These are phyloP conservation scores for Lamellibrachia columna DNA, from an alignment of 2,888 invertebrate genomes.

Conservation along the genomic window DNA sequence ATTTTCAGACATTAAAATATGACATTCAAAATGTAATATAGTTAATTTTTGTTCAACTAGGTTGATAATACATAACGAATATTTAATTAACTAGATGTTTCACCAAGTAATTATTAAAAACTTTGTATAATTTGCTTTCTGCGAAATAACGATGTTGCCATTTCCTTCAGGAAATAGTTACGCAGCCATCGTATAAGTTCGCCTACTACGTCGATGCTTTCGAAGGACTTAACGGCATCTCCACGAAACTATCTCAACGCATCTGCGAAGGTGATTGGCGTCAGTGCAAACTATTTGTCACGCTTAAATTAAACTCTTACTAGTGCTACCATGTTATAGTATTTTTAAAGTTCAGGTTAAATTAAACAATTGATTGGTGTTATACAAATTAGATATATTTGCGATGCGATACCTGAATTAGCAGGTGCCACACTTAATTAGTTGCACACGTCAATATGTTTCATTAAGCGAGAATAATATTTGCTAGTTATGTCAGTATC, in stretches of 20 bases:
- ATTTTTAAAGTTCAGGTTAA: not conserved
- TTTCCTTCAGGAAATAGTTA: slow-evolving; percentile 49
- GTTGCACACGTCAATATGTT: too few species aligned
- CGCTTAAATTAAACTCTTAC: not conserved
- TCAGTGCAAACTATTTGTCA: not conserved
- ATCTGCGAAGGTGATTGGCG: slow-evolving; percentile 32
- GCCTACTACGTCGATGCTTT: slow-evolving; percentile 23
- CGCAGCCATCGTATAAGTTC: slow-evolving; percentile 42
- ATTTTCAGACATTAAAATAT: too few species aligned
- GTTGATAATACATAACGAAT: not conserved
- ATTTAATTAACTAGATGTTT: not conserved
- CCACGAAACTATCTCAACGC: slow-evolving; percentile 8
- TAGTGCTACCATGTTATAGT: not conserved
- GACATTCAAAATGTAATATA: too few species aligned
- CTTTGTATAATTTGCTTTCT: not conserved
- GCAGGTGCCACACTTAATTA: too few species aligned
- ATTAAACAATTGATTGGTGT: too few species aligned
- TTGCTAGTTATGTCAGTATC: too few species aligned
- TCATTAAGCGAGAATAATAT: too few species aligned
- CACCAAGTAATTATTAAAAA: not conserved
- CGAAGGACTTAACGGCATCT: slow-evolving; percentile 26
- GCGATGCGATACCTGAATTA: too few species aligned
- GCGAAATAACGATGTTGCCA: not conserved
- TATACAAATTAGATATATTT: too few species aligned
- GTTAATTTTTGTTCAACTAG: too few species aligned